These are phyloP conservation scores for Gouania willdenowi DNA, from an alignment of 2,797 vertebrate genomes.

Conservation along the genomic window DNA sequence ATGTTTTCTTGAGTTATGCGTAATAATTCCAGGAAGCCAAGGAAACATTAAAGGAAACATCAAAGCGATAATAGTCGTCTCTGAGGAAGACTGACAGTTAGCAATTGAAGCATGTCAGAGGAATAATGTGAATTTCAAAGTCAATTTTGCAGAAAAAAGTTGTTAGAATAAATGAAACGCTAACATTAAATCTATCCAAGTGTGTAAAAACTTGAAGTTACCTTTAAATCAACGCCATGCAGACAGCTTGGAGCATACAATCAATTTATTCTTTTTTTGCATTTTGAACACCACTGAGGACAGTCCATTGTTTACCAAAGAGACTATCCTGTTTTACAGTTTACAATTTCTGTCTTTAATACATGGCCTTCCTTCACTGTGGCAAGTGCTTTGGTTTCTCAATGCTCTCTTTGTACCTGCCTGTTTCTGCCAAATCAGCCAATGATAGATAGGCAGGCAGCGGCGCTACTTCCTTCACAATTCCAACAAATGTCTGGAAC, in stretches of 20 bases:
- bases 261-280: slow-evolving; percentile 22
- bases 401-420: slow-evolving; percentile 30
- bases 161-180: too few relatives aligned
- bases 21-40: too few relatives aligned
- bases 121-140: too few relatives aligned
- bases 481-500: slow-evolving; percentile 37
- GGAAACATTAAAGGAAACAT: too few relatives aligned
- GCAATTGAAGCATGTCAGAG: too few relatives aligned
- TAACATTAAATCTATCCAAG: too few relatives aligned
- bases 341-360: slow-evolving; percentile 36
- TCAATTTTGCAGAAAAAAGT: too few relatives aligned
- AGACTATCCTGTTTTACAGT: slow-evolving; percentile 60
- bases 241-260: slow-evolving; percentile 33
- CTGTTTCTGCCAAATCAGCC: slow-evolving; percentile 40
- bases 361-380: slow-evolving; percentile 52
- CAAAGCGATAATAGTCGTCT: too few relatives aligned
- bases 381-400: slow-evolving; percentile 35
- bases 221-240: too few relatives aligned
- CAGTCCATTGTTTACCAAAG: slow-evolving; percentile 67
- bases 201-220: too few relatives aligned
- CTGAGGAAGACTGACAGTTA: too few relatives aligned
- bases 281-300: slow-evolving; percentile 39
- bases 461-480: slow-evolving; percentile 32
- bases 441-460: slow-evolving; percentile 39
- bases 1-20: too few relatives aligned